Evolutionary conservation across 2,797 vertebrate species (phyloP).

Genomic region (Triplophysa yarkandensis): DNA sequence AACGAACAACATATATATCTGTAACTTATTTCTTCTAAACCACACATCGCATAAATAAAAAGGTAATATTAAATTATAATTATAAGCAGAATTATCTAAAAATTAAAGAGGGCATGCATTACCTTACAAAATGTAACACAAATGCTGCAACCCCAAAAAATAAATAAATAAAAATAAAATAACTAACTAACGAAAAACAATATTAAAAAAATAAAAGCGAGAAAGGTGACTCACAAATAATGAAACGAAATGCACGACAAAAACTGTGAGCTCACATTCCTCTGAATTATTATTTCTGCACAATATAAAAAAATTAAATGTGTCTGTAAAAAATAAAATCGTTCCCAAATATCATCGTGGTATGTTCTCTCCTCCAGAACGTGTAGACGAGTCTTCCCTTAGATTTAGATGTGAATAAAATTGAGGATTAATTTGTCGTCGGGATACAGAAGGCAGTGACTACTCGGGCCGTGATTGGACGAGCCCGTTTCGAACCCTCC

Average conservation of each 20-base stretch:
- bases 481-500: slow-evolving; percentile 87
- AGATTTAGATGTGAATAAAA: slow-evolving; percentile 74
- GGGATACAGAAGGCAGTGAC: slow-evolving; percentile 88
- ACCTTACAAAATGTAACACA: too few species aligned
- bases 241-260: neutral
- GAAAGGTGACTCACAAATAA: neutral
- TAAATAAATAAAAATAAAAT: too few species aligned
- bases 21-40: too few species aligned
- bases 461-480: slow-evolving; percentile 91
- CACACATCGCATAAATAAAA: too few species aligned
- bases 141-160: too few species aligned
- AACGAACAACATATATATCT: too few species aligned
- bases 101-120: too few species aligned
- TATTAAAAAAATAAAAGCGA: neutral
- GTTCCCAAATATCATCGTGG: too few species aligned
- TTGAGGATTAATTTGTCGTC: slow-evolving; percentile 89
- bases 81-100: too few species aligned
- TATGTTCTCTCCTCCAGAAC: slow-evolving; percentile 64
- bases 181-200: neutral
- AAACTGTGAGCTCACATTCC: neutral
- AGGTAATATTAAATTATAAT: too few species aligned
- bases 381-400: slow-evolving; percentile 75
- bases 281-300: neutral
- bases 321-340: too few species aligned
- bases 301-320: too few species aligned